Percentiles rank a stretch among this genome's conserved stretches.
phyloP scores from a whole-genome alignment of 1,140 invertebrate genomes.

The Aphelinus certus region DNA sequence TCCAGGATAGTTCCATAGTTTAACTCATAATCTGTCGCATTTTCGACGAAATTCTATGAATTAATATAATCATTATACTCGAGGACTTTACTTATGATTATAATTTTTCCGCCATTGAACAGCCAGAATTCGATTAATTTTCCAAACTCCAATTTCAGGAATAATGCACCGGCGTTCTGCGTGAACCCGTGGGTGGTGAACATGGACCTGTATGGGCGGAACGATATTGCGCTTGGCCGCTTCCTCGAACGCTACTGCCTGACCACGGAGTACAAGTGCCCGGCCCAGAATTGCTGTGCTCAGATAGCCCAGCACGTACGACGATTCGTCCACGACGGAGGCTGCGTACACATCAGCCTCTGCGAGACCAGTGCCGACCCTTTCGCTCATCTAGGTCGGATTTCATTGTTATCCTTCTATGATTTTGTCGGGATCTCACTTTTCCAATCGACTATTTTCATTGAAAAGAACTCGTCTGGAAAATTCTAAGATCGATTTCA shows the following conservation, averaged over 20 bases:
- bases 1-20: no score
- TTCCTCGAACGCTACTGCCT: conserved; percentile 96
- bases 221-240: conserved; percentile 93
- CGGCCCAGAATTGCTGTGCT: conserved; percentile 79
- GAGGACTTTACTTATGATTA: no score
- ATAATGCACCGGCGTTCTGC: conserved; percentile 86
- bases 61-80: no score
- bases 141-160: conserved; percentile 63
- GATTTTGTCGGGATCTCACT: no score
- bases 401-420: not conserved
- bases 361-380: conserved; percentile 66
- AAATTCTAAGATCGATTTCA: no score
- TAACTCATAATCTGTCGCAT: no score
- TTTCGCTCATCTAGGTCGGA: conserved; percentile 46
- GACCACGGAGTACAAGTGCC: conserved; percentile 83
- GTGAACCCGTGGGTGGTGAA: conserved; percentile 89
- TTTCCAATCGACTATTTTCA: no score
- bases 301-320: conserved; percentile 91
- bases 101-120: no score
- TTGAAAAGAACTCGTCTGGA: no score
- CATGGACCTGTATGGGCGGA: conserved; percentile 94
- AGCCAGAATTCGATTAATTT: no score
- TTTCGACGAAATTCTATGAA: no score
- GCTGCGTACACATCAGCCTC: conserved; percentile 76
- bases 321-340: conserved; percentile 82